Evolutionary conservation across 2,113 vertebrate genomes (phyloP).

Genomic region (Cochlearius cochlearius): DNA sequence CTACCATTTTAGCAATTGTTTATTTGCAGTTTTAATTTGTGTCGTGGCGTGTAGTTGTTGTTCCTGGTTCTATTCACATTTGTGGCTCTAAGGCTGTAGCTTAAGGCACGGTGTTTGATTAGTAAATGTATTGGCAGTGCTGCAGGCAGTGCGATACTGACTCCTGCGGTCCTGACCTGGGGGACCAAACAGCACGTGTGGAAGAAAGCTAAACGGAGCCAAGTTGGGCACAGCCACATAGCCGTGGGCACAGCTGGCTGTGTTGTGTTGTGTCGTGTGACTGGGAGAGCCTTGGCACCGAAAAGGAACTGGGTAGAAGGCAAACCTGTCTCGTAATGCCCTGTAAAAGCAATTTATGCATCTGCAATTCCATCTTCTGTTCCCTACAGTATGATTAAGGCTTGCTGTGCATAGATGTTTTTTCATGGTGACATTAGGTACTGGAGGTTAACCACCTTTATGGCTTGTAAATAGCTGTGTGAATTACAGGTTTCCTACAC

Average conservation of each 20-base stretch:
- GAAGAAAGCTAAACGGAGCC: background rate
- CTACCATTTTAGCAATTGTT: background rate
- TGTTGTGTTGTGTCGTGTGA: background rate
- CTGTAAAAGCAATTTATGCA: background rate
- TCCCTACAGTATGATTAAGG: background rate
- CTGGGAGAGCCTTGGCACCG: background rate
- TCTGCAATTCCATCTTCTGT: background rate
- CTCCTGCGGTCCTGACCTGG: background rate
- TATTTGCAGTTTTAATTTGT: background rate
- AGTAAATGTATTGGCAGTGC: background rate
- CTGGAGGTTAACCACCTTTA: background rate
- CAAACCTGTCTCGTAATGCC: background rate
- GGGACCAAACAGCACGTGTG: background rate
- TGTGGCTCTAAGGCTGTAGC: background rate
- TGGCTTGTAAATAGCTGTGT: background rate
- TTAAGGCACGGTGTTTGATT: background rate
- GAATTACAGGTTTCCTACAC: background rate
- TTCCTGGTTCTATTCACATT: background rate
- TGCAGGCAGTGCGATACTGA: background rate
- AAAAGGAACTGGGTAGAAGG: background rate
- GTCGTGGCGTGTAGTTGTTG: background rate
- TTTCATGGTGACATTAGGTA: background rate
- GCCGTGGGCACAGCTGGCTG: background rate
- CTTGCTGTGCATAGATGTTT: background rate
- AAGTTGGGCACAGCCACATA: background rate